These are phyloP conservation scores for Diachasma alloeum DNA, from an alignment of 1,140 invertebrate genomes.

Conservation along the genomic window DNA sequence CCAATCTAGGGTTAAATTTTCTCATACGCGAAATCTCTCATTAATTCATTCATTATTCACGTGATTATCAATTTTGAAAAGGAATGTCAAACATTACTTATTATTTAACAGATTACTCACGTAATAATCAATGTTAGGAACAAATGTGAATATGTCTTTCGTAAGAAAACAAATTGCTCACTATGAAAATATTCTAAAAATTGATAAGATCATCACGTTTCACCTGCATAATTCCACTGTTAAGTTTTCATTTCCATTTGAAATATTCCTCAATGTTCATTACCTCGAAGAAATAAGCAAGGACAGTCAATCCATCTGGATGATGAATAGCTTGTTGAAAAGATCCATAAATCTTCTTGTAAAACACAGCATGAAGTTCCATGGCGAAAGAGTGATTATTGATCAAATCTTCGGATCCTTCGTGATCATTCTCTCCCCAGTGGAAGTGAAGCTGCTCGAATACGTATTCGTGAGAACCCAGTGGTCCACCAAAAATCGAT, in stretches of 20 bases:
- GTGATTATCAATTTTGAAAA: no score
- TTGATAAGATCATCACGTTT: no score
- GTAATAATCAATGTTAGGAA: no score
- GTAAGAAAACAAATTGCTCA: no score
- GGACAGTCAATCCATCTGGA: conserved; percentile 44
- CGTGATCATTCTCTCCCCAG: conserved; percentile 73
- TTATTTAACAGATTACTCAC: no score
- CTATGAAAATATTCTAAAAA: not conserved
- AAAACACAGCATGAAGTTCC: conserved; percentile 54
- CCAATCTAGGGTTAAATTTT: no score
- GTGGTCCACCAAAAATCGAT: conserved; percentile 73
- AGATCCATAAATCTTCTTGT: conserved; percentile 40
- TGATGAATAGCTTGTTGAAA: conserved; percentile 42
- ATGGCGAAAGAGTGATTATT: conserved; percentile 64
- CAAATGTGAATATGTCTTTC: no score
- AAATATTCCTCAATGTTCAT: not conserved
- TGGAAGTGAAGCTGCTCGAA: conserved; percentile 84
- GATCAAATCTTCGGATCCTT: conserved; percentile 86
- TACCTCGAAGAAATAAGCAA: conserved; percentile 31
- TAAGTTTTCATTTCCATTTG: no score
- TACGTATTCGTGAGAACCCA: conserved; percentile 70
- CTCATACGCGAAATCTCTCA: no score
- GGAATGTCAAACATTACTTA: no score
- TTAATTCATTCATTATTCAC: no score
- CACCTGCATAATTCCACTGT: not conserved